Evolutionary conservation across 2,888 invertebrate species (phyloP), one percentile per base, ranked within the genome.

Genomic region (Heteropelma amictum): DNA sequence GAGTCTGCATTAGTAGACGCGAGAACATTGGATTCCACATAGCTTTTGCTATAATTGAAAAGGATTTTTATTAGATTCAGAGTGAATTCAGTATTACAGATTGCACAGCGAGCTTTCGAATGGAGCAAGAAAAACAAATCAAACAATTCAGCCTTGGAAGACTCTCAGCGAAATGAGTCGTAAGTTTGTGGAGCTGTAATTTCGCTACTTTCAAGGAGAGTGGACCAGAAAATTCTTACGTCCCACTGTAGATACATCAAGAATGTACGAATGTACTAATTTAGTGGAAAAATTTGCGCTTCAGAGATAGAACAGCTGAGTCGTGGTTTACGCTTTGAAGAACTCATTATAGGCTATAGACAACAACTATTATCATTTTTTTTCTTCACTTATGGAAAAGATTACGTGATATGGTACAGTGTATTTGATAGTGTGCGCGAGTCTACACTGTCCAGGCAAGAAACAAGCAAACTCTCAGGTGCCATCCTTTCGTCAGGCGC

Each of bases 311-410:
- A 69, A 65, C 49, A 45, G 68, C 51, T 53, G 35, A 60, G 65
- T 65, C 14, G 23, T 51, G 33, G 14, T 35, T 35, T 61, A 45
- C 28, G 47, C 30, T 54, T 63, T 35, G 58, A 69, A 63, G n/a
- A 53, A 51, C 54, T 67, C 70, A 49, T 45, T 47, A 49, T 69
- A 72, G 75, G 49, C 76, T 58, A 77, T 47, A 75, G 65, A 75
- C 49, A 35, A 69, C 40, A 75, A 69, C 40, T 38, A 19, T 60
- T 19, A 38, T 35, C 58, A 26, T 56, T 35, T 73, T 47, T 49
- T 8, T 21, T 61, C 14, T 61, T 42, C 19, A 33, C 63, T n/a
- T n/a, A n/a, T n/a, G n/a, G n/a, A n/a, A n/a, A n/a, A 58, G 30
- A 33, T 33, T 42, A 23, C 49, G 38, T 64, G 56, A 75, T 28